Conservation (phyloP, 2,113 vertebrate genomes). For the Bubo bubo region DNA sequence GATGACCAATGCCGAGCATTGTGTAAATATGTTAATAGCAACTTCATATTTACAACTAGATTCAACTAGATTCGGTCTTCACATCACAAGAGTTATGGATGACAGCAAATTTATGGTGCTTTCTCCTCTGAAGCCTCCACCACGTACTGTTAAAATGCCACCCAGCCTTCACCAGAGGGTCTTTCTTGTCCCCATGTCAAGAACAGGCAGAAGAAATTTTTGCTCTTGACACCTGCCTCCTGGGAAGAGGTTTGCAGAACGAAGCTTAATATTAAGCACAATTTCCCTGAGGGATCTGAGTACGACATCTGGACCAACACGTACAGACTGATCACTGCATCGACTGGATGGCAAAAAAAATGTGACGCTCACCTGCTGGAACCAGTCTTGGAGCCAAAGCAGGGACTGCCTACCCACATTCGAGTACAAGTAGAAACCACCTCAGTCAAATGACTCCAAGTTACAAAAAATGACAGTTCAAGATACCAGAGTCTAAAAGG, state of each 20-base stretch:
- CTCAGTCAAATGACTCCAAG: neutral
- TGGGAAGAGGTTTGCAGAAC: neutral
- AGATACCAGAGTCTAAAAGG: neutral
- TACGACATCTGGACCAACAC: too few species aligned
- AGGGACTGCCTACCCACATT: neutral
- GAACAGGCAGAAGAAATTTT: neutral
- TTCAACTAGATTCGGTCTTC: neutral
- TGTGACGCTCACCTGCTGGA: too few species aligned
- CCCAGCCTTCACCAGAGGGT: too few species aligned
- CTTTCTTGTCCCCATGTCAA: neutral
- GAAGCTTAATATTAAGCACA: neutral
- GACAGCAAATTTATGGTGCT: neutral
- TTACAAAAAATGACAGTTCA: neutral
- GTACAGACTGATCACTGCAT: rapidly evolving
- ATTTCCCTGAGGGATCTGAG: neutral
- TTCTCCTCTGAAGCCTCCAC: neutral
- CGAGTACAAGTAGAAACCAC: rapidly evolving
- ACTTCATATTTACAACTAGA: neutral
- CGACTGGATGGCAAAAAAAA: neutral
- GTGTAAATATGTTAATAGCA: neutral
- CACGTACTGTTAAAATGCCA: neutral
- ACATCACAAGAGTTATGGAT: neutral
- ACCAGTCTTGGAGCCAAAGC: neutral
- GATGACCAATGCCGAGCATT: neutral
- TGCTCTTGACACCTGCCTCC: neutral